Base-by-base conservation (phyloP, 1,140 invertebrate species). In the Drosophila tsacasi region DNA sequence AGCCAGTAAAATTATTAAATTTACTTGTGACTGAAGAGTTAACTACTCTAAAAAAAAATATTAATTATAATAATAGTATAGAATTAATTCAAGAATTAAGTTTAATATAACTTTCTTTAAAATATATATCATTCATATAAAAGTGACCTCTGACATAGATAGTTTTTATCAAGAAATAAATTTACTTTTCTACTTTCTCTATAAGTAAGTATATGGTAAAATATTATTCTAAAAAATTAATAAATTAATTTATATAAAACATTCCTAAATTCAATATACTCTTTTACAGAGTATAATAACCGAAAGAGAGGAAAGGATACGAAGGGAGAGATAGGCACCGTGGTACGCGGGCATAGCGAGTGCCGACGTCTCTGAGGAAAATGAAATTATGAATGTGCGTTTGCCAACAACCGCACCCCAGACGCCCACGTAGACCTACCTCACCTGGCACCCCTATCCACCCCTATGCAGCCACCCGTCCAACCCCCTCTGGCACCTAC, bases 361-460 rank as follows among this genome's bases (percentile, higher is more conserved):
- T 68, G 74, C 44, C 74, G 35, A 40, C 74, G 73, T 77, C 75
- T 61, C 76, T 35, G 61, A 74, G 85, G 75, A 76, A 84, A 90
- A 90, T 90, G 79, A 90, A 90, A 90, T 90, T 90, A 90, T 90
- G 85, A 90, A 90, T 90, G 85, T 90, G 85, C 81, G 85, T 82
- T 76, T 77, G 65, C 47, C 78, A 57, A 58, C 85, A 90, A 84
- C 84, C 85, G 79, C 85, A 90, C 81, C 85, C 81, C 74, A 90
- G 81, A 89, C 81, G 39, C 85, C 66, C 55, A 73, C 67, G 54
- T 60, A 67, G 54, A 44, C 61, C 76, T 35, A 46, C 68, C 75
- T 61, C 75, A 55, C 57, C 73, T 67, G 71, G 59, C 37, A 23
- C 17, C 42, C 30, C 32, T 21, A 27, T 55, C 27, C 15, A 8